Conservation (phyloP, 2,113 vertebrate species). For the Pyrgilauda ruficollis region DNA sequence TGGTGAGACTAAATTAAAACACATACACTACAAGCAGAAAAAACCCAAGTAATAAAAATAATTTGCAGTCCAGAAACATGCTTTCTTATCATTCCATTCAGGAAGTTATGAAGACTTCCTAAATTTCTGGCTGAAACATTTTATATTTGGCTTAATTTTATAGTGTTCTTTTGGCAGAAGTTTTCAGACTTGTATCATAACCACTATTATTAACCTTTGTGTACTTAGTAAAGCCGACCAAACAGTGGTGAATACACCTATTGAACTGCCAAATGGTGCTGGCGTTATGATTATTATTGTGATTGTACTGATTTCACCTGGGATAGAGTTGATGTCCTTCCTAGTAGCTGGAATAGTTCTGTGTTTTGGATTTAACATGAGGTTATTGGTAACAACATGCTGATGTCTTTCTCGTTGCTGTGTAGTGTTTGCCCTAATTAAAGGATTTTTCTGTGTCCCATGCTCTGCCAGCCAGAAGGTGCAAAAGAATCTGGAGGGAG, state of each 20-base stretch:
- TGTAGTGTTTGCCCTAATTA: rapidly evolving
- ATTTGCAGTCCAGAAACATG: neutral
- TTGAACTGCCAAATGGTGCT: neutral
- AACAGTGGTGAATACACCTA: neutral
- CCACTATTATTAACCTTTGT: neutral
- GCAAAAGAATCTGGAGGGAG: neutral
- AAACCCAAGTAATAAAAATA: neutral
- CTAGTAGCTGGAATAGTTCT: neutral
- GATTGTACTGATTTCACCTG: neutral
- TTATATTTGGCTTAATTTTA: neutral
- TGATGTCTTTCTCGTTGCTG: neutral
- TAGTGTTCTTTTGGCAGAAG: neutral
- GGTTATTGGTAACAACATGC: neutral
- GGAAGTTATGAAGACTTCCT: neutral
- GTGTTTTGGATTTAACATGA: neutral
- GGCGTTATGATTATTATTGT: neutral
- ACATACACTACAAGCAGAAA: neutral
- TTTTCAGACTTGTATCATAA: neutral
- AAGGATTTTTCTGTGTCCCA: neutral
- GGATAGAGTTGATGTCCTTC: neutral
- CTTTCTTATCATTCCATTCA: neutral
- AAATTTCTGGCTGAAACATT: neutral
- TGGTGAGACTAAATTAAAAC: neutral
- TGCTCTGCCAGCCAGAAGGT: neutral
- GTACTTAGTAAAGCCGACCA: neutral